Evolutionary conservation across 2,888 invertebrate species (phyloP).

Genomic region (Pollenia amentaria): DNA sequence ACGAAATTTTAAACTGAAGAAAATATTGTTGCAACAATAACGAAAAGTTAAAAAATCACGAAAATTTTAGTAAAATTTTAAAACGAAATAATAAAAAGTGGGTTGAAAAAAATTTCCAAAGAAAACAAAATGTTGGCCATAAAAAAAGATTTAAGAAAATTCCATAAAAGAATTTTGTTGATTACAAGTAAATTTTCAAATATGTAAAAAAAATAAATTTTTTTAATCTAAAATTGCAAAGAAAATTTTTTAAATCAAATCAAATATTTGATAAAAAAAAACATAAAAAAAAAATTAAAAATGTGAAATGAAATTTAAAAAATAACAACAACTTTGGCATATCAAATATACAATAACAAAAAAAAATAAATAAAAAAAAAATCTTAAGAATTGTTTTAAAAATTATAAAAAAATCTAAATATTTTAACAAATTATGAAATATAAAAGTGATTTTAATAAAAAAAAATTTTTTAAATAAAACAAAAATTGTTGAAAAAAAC

Average conservation of each 20-base stretch:
- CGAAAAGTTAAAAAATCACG: conserved; percentile 28
- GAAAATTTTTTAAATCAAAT: not conserved
- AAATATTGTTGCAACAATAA: conserved; percentile 40
- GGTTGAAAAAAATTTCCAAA: not conserved
- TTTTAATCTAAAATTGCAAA: not conserved
- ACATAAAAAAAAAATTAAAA: not conserved
- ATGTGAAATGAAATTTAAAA: not conserved
- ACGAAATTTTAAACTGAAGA: conserved; percentile 39
- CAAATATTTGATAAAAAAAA: conserved; percentile 3
- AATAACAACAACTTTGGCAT: conserved; percentile 31
- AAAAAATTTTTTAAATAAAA: not conserved
- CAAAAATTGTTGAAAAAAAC: not conserved
- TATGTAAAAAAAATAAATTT: not conserved
- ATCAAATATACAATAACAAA: conserved; percentile 19
- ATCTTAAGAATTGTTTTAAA: not conserved
- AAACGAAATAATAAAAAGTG: not conserved
- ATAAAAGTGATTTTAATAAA: not conserved
- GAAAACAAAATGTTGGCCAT: conserved; percentile 20
- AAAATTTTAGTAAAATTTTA: conserved; percentile 25
- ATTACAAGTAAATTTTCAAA: not conserved
- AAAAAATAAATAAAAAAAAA: conserved; percentile 9
- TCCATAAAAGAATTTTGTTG: conserved; percentile 21
- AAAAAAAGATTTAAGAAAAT: conserved; percentile 13
- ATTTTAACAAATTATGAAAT: too few species aligned
- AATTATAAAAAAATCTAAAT: not conserved